Evolutionary conservation across 1,140 invertebrate genomes (phyloP), one percentile per base, ranked within the genome.

Genomic region (Eriosoma lanigerum): DNA sequence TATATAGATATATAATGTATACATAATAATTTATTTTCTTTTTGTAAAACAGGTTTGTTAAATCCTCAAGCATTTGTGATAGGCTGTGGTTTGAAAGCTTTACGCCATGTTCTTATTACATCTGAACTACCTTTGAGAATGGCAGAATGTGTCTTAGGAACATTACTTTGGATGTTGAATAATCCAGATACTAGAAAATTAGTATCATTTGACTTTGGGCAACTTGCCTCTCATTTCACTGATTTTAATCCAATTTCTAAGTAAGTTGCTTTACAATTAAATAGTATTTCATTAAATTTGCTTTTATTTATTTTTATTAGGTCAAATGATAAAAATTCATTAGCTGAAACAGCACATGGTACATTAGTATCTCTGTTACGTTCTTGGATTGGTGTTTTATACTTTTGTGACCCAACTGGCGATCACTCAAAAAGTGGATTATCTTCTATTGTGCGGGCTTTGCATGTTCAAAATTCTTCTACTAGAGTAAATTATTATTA

Each of bases 161-260:
- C 95, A 9, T 86, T 98, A n/a, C 87, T 98, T 26, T 92, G 92
- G 85, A 88, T 97, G 19, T 88, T 97, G n/a, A 94, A 96, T 85
- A 91, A 92, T 86, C 95, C 95, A 0, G 87, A 90, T n/a, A 94
- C 94, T 1, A 88, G 96, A 64, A 87, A 88, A 82, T 88, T 89
- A 73, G 91, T 92, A 52, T 90, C 89, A 19, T 89, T 95, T 6
- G 92, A 94, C 83, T 86, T 97, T n/a, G 88, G 94, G 83, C 92
- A 90, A 84, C 87, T 98, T 5, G 92, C 96, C 58, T 94, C 95
- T 1, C 94, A 96, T 3, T 97, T 96, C 84, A 97, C 95, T 83
- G 96, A 98, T 87, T 92, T 95, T 83, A 93, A 96, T 78, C 56
- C 75, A 58, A 62, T 62, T 78, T 78, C 56, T 2, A 78, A 78